Evolutionary conservation across 2,888 invertebrate genomes (phyloP).

Genomic region (Agriopis marginaria): DNA sequence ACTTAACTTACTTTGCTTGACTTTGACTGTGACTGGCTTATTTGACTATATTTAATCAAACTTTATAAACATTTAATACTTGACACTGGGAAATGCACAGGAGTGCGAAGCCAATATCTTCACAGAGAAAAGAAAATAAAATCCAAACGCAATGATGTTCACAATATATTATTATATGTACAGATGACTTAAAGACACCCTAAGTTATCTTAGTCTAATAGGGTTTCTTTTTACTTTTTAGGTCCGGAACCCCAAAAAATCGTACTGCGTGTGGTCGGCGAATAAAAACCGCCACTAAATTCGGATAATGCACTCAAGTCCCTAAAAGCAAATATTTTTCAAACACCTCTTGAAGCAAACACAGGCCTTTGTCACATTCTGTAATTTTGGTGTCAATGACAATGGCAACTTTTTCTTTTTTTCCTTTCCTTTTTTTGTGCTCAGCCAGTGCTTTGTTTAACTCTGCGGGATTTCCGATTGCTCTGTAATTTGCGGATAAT

Average conservation of each 20-base stretch:
- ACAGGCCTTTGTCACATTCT: slow-evolving; percentile 75
- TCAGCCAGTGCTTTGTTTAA: slow-evolving; percentile 65
- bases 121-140: no score
- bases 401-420: slow-evolving; percentile 51
- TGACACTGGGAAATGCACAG: no score
- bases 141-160: no score
- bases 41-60: no score
- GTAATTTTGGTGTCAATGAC: slow-evolving; percentile 82
- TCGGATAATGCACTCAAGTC: slow-evolving; percentile 72
- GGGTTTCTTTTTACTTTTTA: neutral
- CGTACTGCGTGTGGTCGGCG: slow-evolving; percentile 52
- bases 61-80: no score
- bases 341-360: slow-evolving; percentile 78
- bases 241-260: slow-evolving; percentile 34
- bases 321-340: slow-evolving; percentile 81
- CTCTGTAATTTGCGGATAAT: slow-evolving; percentile 81
- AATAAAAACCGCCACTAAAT: slow-evolving; percentile 49
- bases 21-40: no score
- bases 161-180: no score
- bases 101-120: no score
- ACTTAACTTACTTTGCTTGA: no score
- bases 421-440: slow-evolving; percentile 11
- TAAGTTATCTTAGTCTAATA: no score
- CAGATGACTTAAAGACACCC: no score
- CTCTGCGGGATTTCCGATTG: slow-evolving; percentile 75